A percentile compares a stretch with the other conserved stretches of the same genome.
These are phyloP conservation scores for Drosophila eohydei DNA, from an alignment of 2,888 invertebrate genomes.

Conservation along the genomic window DNA sequence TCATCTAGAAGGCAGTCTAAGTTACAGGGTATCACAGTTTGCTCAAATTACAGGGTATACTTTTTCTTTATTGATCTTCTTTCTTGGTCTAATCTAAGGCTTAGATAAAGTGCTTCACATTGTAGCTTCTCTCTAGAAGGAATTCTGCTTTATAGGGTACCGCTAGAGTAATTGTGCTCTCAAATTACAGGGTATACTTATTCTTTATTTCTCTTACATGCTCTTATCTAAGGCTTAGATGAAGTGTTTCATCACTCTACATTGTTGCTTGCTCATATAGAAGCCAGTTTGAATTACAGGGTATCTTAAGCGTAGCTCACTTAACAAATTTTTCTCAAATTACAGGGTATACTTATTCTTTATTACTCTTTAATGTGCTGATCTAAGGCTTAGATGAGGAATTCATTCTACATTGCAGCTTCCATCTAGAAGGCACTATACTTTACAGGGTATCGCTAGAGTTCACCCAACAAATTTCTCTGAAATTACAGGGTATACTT, in stretches of 20 bases:
- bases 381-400: neutral
- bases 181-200: no score
- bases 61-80: neutral
- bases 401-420: neutral
- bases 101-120: rapidly evolving
- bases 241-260: no score
- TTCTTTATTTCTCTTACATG: no score
- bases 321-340: neutral
- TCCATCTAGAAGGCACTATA: no score
- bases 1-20: no score
- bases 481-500: neutral
- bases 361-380: no score
- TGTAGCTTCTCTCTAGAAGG: no score
- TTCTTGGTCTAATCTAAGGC: neutral
- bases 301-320: no score
- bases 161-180: neutral
- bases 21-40: no score
- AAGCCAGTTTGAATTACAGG: no score
- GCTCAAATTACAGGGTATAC: neutral
- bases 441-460: neutral
- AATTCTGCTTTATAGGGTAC: neutral
- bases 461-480: neutral
- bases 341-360: neutral
- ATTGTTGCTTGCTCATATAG: no score
- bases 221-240: no score